A percentile compares a stretch with the other conserved stretches of the same genome.
These are phyloP conservation scores for Ephialtes manifestator DNA, from an alignment of 2,888 invertebrate species.

Conservation along the genomic window DNA sequence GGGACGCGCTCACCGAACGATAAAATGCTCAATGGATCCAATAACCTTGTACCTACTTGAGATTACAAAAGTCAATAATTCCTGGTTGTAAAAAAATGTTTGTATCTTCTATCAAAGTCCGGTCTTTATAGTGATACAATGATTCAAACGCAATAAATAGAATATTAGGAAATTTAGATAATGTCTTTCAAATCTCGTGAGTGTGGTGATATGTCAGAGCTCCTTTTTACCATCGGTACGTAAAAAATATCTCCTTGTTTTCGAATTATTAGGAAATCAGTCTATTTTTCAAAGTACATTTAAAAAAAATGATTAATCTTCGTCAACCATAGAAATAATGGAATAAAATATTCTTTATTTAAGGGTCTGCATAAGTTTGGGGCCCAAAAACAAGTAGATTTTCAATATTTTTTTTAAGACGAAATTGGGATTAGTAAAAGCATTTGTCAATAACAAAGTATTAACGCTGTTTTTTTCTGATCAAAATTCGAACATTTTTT, in stretches of 20 bases:
- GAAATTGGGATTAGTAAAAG: too few species aligned
- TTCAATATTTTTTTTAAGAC: too few species aligned
- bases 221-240: too few species aligned
- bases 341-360: neutral
- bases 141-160: neutral
- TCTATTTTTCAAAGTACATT: too few species aligned
- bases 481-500: too few species aligned
- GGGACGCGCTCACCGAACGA: neutral
- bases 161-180: neutral
- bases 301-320: neutral
- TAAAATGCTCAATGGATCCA: conserved; percentile 10
- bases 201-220: too few species aligned
- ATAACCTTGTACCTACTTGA: conserved; percentile 16
- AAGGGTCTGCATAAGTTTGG: too few species aligned
- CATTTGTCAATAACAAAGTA: too few species aligned
- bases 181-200: neutral
- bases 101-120: neutral
- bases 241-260: too few species aligned
- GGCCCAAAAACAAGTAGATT: too few species aligned
- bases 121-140: neutral
- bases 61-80: neutral
- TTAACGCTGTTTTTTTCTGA: too few species aligned
- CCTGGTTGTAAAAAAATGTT: neutral
- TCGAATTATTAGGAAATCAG: too few species aligned
- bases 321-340: neutral